Evolutionary conservation across 2,888 invertebrate genomes (phyloP).

Genomic region (Drosophila monieri): DNA sequence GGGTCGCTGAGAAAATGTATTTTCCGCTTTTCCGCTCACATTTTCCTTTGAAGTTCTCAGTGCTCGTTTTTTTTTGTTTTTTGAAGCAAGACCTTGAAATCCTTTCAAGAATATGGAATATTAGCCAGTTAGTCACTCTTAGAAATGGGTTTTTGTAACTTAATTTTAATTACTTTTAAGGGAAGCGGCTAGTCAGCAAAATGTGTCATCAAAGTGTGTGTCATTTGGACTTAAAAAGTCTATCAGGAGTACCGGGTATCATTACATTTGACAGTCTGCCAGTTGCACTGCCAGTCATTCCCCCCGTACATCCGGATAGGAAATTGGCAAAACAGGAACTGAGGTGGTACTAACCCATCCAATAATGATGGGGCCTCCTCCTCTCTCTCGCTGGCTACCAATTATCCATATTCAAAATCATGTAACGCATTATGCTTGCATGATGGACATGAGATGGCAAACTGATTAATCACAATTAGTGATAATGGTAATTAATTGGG

Average conservation of each 20-base stretch:
- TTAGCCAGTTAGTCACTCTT: neutral
- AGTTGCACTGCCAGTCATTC: conserved; percentile 11
- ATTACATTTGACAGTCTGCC: no score
- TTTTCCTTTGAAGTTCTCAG: neutral
- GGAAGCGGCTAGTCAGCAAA: neutral
- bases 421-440: conserved; percentile 44
- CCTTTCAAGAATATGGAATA: neutral
- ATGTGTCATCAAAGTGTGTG: neutral
- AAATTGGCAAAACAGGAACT: conserved; percentile 23
- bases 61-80: neutral
- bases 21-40: neutral
- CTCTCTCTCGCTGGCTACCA: conserved; percentile 1
- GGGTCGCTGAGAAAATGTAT: neutral
- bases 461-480: conserved; percentile 58
- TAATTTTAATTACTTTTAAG: no score
- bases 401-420: conserved; percentile 44
- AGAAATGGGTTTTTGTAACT: neutral
- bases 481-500: conserved; percentile 44
- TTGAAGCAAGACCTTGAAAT: neutral
- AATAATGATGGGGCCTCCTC: conserved; percentile 18
- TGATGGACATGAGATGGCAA: conserved; percentile 43
- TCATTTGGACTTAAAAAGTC: no score
- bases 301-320: conserved; percentile 24
- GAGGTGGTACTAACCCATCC: neutral
- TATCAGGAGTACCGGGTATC: neutral